These are phyloP conservation scores for Lepas anatifera DNA, from an alignment of 2,888 invertebrate species.

Conservation along the genomic window DNA sequence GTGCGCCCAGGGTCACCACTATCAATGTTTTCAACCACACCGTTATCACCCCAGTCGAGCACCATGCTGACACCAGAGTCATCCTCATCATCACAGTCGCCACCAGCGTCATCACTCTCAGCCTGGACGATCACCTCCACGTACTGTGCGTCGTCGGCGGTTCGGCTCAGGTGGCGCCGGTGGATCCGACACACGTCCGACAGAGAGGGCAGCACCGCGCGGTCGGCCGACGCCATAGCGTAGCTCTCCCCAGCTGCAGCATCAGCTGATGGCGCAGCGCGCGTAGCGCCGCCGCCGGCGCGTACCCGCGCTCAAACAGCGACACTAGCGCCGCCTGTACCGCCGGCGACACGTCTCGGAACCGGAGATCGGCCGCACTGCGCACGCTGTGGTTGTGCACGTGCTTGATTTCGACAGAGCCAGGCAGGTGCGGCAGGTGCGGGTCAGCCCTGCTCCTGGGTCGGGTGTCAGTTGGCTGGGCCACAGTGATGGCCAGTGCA, in stretches of 20 bases:
- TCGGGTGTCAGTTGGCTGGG: slow-evolving; percentile 30
- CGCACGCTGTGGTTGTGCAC: slow-evolving; percentile 4
- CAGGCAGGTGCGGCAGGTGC: background rate
- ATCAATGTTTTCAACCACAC: background rate
- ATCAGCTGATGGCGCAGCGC: background rate
- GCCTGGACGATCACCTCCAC: slow-evolving; percentile 49
- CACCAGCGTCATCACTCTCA: slow-evolving; percentile 51
- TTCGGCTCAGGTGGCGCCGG: slow-evolving; percentile 16
- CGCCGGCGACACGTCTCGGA: background rate
- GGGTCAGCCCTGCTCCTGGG: background rate
- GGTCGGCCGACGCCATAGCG: slow-evolving; percentile 3
- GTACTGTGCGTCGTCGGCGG: slow-evolving; percentile 40
- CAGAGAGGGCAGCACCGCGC: background rate
- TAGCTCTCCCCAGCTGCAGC: background rate
- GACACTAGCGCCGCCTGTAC: background rate
- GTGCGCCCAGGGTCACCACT: too few species aligned
- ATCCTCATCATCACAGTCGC: slow-evolving; percentile 40
- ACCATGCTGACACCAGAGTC: slow-evolving; percentile 34
- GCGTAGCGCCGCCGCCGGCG: slow-evolving; percentile 1
- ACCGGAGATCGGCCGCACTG: background rate
- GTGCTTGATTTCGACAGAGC: background rate
- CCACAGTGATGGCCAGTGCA: slow-evolving; percentile 13
- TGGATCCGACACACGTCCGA: slow-evolving; percentile 14
- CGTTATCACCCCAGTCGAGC: slow-evolving; percentile 24
- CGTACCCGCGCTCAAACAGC: background rate